A percentile compares a stretch with the other conserved stretches of the same genome.
These are phyloP conservation scores for Amphibalanus amphitrite DNA, from an alignment of 1,140 invertebrate species.

Conservation along the genomic window DNA sequence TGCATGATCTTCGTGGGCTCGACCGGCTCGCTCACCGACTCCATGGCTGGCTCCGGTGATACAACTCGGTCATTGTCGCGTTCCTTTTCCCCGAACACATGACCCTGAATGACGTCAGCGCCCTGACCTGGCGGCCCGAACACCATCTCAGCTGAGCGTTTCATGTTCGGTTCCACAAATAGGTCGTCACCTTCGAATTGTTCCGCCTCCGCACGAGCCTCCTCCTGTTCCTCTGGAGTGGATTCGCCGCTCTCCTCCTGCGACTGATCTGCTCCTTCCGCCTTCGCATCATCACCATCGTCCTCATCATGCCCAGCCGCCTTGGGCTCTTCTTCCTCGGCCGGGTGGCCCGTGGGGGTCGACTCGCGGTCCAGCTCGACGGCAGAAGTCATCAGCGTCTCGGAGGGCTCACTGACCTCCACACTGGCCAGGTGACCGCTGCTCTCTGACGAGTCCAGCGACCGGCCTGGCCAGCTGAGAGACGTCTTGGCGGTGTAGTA, in stretches of 20 bases:
- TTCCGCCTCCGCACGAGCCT: neutral
- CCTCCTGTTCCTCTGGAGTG: neutral
- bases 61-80: neutral
- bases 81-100: neutral
- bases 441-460: conserved; percentile 59
- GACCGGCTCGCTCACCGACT: neutral
- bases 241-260: conserved; percentile 17
- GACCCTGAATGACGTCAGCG: conserved; percentile 6
- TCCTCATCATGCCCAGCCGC: conserved; percentile 16
- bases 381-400: conserved; percentile 65
- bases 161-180: conserved; percentile 37
- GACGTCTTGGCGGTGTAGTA: conserved; percentile 67
- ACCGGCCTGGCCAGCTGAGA: conserved; percentile 68
- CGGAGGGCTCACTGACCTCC: conserved; percentile 68
- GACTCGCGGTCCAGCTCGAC: conserved; percentile 33
- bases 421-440: conserved; percentile 71
- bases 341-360: conserved; percentile 24
- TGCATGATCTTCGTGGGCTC: neutral
- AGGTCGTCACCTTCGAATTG: conserved; percentile 8
- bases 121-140: conserved; percentile 30
- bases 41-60: neutral
- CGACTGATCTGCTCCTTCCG: neutral
- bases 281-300: neutral
- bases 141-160: conserved; percentile 73
- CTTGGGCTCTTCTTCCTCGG: conserved; percentile 20